These are phyloP conservation scores for Acanthoscelides obtectus DNA, from an alignment of 2,888 invertebrate genomes.

Conservation along the genomic window DNA sequence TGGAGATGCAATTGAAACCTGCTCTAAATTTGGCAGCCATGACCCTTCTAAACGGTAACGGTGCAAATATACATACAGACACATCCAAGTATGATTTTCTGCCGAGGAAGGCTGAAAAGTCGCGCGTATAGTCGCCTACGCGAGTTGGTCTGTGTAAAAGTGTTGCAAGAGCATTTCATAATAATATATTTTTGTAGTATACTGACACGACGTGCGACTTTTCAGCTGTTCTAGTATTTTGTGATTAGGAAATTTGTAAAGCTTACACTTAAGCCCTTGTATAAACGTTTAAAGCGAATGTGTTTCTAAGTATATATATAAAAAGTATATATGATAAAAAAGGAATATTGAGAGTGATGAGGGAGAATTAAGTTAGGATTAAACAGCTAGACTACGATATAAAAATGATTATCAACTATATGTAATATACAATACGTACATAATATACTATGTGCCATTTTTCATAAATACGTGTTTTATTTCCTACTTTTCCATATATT, in stretches of 20 bases:
- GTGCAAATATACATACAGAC: constrained; percentile 25
- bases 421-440: constrained; percentile 52
- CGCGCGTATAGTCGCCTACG: constrained; percentile 31
- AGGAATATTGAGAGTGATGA: constrained; percentile 46
- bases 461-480: constrained; percentile 36
- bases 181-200: constrained; percentile 46
- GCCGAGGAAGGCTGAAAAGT: constrained; percentile 25
- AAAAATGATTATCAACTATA: constrained; percentile 48
- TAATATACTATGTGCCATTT: constrained; percentile 53
- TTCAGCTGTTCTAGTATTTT: constrained; percentile 28
- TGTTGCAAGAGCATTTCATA: constrained; percentile 39
- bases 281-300: constrained; percentile 47
- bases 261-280: constrained; percentile 42
- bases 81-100: constrained; percentile 15
- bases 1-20: not conserved
- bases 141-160: constrained; percentile 39
- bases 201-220: constrained; percentile 30
- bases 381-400: constrained; percentile 47
- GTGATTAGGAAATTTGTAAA: constrained; percentile 44
- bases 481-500: constrained; percentile 14
- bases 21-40: constrained; percentile 16
- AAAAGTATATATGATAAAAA: constrained; percentile 45
- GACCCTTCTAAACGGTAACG: constrained; percentile 11
- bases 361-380: constrained; percentile 45
- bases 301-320: constrained; percentile 47